phyloP scores from a whole-genome alignment of 2,888 invertebrate species.

The Tipula helvola region DNA sequence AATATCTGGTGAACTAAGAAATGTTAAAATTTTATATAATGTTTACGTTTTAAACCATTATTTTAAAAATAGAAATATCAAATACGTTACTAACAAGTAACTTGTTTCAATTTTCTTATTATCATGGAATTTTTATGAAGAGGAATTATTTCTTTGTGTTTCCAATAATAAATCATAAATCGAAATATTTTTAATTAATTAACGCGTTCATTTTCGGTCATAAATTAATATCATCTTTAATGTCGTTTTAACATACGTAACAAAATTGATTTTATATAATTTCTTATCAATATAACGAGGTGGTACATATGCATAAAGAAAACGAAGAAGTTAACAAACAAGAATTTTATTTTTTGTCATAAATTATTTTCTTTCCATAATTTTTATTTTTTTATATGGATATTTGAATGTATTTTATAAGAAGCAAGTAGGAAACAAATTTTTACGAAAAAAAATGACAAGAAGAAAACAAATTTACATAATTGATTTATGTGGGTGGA shows the following conservation, averaged over 20 bases:
- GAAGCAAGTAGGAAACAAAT: background rate
- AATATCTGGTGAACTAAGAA: background rate
- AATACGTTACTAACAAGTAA: background rate
- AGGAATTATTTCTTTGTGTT: background rate
- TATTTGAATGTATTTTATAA: background rate
- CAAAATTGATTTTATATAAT: background rate
- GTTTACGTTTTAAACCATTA: background rate
- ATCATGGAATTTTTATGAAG: background rate
- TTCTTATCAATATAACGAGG: background rate
- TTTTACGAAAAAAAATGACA: background rate
- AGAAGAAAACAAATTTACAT: background rate
- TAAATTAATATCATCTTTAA: background rate
- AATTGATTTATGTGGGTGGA: conserved; percentile 4
- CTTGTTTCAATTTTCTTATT: background rate
- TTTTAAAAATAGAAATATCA: background rate
- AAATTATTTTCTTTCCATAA: background rate
- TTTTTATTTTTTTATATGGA: background rate
- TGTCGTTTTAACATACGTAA: background rate
- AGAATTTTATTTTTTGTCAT: conserved; percentile 4
- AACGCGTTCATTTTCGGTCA: background rate
- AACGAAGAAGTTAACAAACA: background rate
- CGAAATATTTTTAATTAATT: background rate
- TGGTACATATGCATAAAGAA: background rate
- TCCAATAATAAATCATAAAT: background rate
- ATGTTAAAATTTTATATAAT: background rate